These are phyloP conservation scores for Drosophila anomelani DNA, from an alignment of 2,888 invertebrate genomes.

Conservation along the genomic window DNA sequence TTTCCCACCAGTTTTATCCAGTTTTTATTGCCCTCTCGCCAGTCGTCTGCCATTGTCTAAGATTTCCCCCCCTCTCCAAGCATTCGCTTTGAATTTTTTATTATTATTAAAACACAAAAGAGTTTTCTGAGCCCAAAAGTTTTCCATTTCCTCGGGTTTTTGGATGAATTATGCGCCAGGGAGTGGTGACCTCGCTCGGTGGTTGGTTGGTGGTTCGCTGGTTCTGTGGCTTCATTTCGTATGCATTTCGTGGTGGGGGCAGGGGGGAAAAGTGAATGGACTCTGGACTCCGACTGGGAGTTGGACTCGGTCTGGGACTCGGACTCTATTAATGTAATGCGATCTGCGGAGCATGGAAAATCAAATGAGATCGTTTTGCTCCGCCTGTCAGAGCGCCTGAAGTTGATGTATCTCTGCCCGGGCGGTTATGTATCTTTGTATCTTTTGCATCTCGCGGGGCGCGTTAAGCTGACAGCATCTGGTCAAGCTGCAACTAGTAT, in stretches of 20 bases:
- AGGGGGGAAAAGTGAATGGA: slow-evolving; percentile 45
- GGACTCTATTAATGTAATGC: slow-evolving; percentile 60
- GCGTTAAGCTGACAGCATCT: slow-evolving; percentile 55
- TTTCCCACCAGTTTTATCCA: slow-evolving; percentile 43
- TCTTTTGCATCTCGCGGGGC: slow-evolving; percentile 4
- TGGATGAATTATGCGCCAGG: slow-evolving; percentile 62
- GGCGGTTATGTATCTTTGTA: slow-evolving; percentile 11
- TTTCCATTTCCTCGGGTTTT: slow-evolving; percentile 39
- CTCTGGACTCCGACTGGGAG: not conserved
- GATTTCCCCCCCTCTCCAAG: slow-evolving; percentile 57
- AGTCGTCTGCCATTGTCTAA: slow-evolving; percentile 53
- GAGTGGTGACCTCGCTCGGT: slow-evolving; percentile 68
- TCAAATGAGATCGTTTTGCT: slow-evolving; percentile 45
- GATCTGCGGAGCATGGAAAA: slow-evolving; percentile 61
- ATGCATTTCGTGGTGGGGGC: slow-evolving; percentile 44
- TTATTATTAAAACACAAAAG: slow-evolving; percentile 58
- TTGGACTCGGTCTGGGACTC: not conserved
- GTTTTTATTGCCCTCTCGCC: slow-evolving; percentile 58
- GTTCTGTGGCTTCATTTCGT: slow-evolving; percentile 43
- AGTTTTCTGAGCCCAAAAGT: slow-evolving; percentile 49
- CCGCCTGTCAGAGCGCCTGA: slow-evolving; percentile 36
- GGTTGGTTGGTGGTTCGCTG: slow-evolving; percentile 53
- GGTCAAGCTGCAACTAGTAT: slow-evolving; percentile 57
- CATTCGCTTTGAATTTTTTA: slow-evolving; percentile 37
- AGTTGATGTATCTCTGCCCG: slow-evolving; percentile 48